Base-by-base conservation (phyloP, 2,888 invertebrate species). In the Hypena proboscidalis region DNA sequence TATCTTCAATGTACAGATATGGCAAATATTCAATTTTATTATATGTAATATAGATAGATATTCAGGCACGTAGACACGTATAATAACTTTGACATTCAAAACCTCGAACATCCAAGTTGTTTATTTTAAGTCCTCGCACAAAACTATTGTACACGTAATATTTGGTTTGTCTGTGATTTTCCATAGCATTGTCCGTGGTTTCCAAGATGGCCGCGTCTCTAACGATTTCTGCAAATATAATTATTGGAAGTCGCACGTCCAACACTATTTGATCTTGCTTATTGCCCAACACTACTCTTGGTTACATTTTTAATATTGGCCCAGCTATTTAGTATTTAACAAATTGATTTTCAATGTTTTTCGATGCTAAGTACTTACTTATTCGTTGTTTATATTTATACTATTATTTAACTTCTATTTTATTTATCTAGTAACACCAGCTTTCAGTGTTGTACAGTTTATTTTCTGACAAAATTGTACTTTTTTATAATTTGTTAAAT, bases 171-270 rank as follows among this genome's bases (percentile, higher is more conserved):
- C 66, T 54, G 75, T 75, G 67, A 73, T 75, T 75, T 75, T 75
- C 74, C 73, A 74, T 57, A 57, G 59, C 43, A 50, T 56, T 67
- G 66, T 64, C 58, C 66, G 46, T 65, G 68, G 56, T 49, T 36
- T 38, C 34, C 77, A 84, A 83, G 77, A 83, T 84, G 85, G 83
- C 82, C 59, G 72, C 40, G 34, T 56, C 57, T 76, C 84, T 89
- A 90, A 90, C 83, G 66, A 71, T 77, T 83, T 80, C 74, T 62
- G 83, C 82, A 90, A 88, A 90, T 84, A 88, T 85, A 84, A 90
- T 90, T 89, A 89, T 88, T 85, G 83, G 74, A 84, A 84, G 86
- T 89, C 88, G 73, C 89, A 87, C 87, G 77, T 84, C 73, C 74
- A 67, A 46, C 45, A 26, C 34, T 85, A 75, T 88, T 88, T 85